A percentile compares a stretch with the other conserved stretches of the same genome.
Evolutionary conservation across 1,140 invertebrate genomes (phyloP).

Genomic region (Lanistes nyassanus): DNA sequence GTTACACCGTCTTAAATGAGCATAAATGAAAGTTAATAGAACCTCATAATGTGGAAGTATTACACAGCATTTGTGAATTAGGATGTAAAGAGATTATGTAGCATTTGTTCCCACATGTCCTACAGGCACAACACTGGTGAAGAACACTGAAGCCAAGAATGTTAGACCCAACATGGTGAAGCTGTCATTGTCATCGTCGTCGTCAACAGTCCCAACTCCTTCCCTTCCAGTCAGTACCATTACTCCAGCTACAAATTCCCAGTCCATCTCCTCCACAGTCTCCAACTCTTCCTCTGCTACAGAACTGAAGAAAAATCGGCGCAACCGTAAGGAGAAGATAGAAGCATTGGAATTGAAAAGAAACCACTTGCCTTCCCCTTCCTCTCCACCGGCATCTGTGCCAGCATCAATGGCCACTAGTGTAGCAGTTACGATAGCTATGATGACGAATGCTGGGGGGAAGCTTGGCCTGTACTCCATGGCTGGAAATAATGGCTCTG

Average conservation of each 20-base stretch:
- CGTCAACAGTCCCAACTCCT: neutral
- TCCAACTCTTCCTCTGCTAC: constrained; percentile 12
- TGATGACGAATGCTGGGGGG: constrained; percentile 12
- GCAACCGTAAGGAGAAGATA: constrained; percentile 19
- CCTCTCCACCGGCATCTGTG: neutral
- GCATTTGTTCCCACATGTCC: neutral
- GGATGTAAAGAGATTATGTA: neutral
- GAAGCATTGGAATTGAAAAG: neutral
- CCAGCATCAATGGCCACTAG: neutral
- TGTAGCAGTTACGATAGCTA: neutral
- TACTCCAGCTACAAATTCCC: neutral
- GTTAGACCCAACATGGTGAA: constrained; percentile 9
- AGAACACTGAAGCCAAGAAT: constrained; percentile 40
- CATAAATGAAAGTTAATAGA: no score
- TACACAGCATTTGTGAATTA: no score
- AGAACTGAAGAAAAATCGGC: constrained; percentile 12
- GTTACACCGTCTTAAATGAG: neutral
- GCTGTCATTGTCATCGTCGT: neutral
- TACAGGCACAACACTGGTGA: constrained; percentile 48
- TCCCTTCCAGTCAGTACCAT: neutral
- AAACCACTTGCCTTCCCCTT: neutral
- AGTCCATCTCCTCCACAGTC: neutral
- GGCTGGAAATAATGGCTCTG: neutral
- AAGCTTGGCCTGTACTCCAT: constrained; percentile 12
- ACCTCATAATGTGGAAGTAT: no score